Conservation (phyloP, 2,113 vertebrate genomes). For the Gallinago undulata region DNA sequence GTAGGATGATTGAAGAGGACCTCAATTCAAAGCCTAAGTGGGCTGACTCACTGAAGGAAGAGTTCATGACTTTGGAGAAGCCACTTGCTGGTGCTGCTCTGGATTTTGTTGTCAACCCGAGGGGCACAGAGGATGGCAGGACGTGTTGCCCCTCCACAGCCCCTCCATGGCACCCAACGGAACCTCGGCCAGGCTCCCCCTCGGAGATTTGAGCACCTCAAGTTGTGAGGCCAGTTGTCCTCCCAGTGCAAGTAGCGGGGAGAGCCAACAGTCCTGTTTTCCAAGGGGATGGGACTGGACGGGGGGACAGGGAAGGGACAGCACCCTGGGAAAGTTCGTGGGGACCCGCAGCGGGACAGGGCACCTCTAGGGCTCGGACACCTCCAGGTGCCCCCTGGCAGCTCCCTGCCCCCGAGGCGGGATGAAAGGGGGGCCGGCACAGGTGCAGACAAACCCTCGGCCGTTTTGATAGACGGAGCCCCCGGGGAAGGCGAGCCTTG, state of each 20-base stretch:
- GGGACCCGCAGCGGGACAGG: fast-evolving
- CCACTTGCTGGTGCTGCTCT: neutral
- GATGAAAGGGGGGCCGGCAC: neutral
- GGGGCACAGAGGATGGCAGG: neutral
- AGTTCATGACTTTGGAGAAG: neutral
- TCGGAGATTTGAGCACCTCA: fast-evolving
- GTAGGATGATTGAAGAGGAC: neutral
- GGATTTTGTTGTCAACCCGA: neutral
- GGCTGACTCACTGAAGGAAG: neutral
- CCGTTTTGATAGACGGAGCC: neutral
- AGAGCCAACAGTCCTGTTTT: neutral
- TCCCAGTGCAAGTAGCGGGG: fast-evolving
- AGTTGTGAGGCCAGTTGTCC: neutral
- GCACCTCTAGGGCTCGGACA: neutral
- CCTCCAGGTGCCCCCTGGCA: neutral
- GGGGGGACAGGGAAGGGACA: neutral
- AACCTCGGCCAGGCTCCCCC: neutral
- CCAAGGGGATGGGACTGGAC: too few relatives aligned
- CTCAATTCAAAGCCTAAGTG: neutral
- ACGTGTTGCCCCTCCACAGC: fast-evolving
- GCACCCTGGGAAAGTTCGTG: neutral
- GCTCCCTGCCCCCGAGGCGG: neutral
- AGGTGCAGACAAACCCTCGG: neutral
- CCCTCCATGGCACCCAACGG: fast-evolving
- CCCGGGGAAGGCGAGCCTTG: neutral